Base-by-base conservation (phyloP, 1,140 invertebrate species). In the Saccostrea glomerata region DNA sequence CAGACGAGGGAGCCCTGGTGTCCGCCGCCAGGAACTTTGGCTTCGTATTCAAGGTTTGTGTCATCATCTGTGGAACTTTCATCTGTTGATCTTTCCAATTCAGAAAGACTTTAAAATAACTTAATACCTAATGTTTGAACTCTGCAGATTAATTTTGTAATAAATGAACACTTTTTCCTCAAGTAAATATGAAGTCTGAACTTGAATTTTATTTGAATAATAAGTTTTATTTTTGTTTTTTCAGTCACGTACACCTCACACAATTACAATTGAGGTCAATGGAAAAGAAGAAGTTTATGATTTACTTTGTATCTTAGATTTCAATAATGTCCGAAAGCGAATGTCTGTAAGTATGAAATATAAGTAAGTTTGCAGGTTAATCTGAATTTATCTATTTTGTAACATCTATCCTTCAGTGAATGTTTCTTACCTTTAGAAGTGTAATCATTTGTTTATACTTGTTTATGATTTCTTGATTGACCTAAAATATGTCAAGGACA, bases 311-410 rank as follows among this genome's bases (percentile, higher is more conserved):
- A 99, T 99, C 95, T 96, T 99, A 88, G 99, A 99, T 96, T 99
- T 99, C 95, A 99, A 99, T 96, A 99, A 99, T 96, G 97, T 99
- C 90, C 96, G 99, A 88, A 99, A 99, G 96, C 96, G 99, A 95
- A 99, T 99, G 99, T 99, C 99, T 85, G 99, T 96, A 91, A 95
- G 95, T 94, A 82, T 6, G 25, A 77, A 77, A 77, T 30, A 23
- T 73, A n/a, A 63, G 47, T 47, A 47, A 13, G 25, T 47, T 15
- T 82, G 20, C 23, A 82, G 15, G 73, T 30, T 30, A 7, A 47
- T 1, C 40, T 13, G 23, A 82, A 47, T 1, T 82, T 20, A 47
- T 47, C 47, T 7, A 7, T 47, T 47, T 6, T 47, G 9, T 47
- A 47, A 47, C 47, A 47, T 47, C 15, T 47, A 30, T 82, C 15